Conservation (phyloP, 2,113 vertebrate genomes). For the Psilopogon haemacephalus region DNA sequence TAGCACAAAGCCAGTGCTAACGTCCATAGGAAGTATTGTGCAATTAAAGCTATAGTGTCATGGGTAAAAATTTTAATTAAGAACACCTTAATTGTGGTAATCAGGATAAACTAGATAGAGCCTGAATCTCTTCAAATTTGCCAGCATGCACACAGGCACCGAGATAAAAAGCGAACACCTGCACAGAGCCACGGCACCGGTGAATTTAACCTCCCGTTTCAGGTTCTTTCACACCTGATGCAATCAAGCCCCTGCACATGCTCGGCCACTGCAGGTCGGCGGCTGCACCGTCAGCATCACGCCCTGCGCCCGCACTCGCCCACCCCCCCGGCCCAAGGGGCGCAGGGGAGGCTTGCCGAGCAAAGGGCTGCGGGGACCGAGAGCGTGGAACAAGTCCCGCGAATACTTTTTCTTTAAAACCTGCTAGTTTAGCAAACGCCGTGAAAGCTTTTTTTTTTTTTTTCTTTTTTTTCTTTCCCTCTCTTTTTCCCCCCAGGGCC, state of each 20-base stretch:
- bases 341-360: not conserved
- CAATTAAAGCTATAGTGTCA: not conserved
- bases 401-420: fast-evolving
- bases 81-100: not conserved
- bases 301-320: too few relatives aligned
- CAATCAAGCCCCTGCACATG: not conserved
- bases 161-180: not conserved
- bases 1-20: not conserved
- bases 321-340: not conserved
- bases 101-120: not conserved
- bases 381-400: fast-evolving
- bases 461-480: too few relatives aligned
- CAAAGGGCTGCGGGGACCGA: fast-evolving
- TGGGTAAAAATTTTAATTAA: not conserved
- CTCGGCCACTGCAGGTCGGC: not conserved
- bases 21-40: not conserved
- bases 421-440: fast-evolving
- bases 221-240: fast-evolving
- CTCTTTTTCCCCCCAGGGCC: too few relatives aligned
- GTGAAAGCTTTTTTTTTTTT: too few relatives aligned
- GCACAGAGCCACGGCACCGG: fast-evolving
- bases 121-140: fast-evolving
- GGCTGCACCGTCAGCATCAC: not conserved
- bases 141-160: fast-evolving
- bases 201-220: not conserved